Percentiles rank a stretch among this genome's conserved stretches.
Conservation (phyloP, 2,797 vertebrate species). For the Sebastes aleutianus region DNA sequence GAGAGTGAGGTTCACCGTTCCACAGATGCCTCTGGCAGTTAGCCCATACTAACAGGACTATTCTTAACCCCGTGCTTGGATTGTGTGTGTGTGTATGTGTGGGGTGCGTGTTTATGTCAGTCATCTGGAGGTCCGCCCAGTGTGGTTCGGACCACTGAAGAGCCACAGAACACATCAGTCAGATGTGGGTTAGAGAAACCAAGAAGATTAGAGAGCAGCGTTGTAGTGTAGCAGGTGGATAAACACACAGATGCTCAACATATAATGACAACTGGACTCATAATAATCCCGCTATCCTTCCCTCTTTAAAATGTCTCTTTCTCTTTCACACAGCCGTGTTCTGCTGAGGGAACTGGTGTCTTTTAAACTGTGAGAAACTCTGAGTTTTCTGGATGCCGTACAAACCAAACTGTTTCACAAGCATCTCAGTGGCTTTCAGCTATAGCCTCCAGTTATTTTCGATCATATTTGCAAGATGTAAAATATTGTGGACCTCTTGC, state of each 20-base stretch:
- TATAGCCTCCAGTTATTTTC: not conserved
- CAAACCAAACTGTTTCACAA: slow-evolving; percentile 6
- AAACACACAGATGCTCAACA: slow-evolving; percentile 62
- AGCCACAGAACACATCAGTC: slow-evolving; percentile 66
- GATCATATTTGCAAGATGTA: not conserved
- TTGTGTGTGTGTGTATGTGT: slow-evolving; percentile 37
- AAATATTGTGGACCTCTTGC: not conserved
- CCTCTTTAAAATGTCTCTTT: not conserved
- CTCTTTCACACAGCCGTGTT: slow-evolving; percentile 3
- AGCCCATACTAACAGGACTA: slow-evolving; percentile 64
- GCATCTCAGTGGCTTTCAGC: not conserved
- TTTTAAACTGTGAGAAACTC: slow-evolving; percentile 22
- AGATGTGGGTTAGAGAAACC: slow-evolving; percentile 61
- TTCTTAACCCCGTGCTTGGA: slow-evolving; percentile 66
- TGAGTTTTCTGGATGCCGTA: slow-evolving; percentile 19
- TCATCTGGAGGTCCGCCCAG: slow-evolving; percentile 68
- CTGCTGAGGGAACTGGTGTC: not conserved
- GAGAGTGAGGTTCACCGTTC: slow-evolving; percentile 55
- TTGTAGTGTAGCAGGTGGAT: slow-evolving; percentile 74
- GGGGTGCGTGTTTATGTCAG: slow-evolving; percentile 57
- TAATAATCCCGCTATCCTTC: not conserved
- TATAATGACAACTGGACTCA: slow-evolving; percentile 51
- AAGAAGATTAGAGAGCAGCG: slow-evolving; percentile 67
- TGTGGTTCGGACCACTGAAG: slow-evolving; percentile 55
- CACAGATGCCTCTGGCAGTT: slow-evolving; percentile 61